A percentile compares a stretch with the other conserved stretches of the same genome.
Conservation (phyloP, 1,140 invertebrate genomes). For the Brachionus koreanus region DNA sequence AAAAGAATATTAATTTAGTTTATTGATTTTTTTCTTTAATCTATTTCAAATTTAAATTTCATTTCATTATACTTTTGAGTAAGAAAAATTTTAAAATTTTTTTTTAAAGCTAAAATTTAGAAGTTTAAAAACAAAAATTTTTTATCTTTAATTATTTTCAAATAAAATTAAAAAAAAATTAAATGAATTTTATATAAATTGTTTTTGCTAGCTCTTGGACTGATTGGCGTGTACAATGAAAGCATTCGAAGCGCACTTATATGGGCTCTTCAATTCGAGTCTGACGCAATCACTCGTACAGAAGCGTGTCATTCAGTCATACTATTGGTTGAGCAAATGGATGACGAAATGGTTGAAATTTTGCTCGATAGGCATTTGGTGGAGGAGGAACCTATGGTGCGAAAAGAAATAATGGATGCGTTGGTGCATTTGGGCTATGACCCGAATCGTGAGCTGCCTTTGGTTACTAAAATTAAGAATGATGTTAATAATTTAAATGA, state of each 20-base stretch:
- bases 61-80: no score
- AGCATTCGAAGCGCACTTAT: slow-evolving; percentile 51
- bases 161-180: neutral
- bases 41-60: no score
- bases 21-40: no score
- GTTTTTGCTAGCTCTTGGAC: slow-evolving; percentile 53
- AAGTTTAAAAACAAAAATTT: no score
- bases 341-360: slow-evolving; percentile 51
- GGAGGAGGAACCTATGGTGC: slow-evolving; percentile 46
- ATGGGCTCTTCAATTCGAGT: slow-evolving; percentile 57
- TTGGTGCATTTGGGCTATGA: slow-evolving; percentile 52
- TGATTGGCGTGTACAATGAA: slow-evolving; percentile 50
- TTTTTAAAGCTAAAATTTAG: no score
- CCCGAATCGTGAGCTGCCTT: slow-evolving; percentile 55
- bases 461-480: slow-evolving; percentile 56
- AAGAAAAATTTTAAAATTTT: no score
- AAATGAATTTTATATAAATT: neutral
- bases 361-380: slow-evolving; percentile 56
- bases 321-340: slow-evolving; percentile 48
- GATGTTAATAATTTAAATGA: slow-evolving; percentile 54
- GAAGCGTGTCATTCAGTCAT: slow-evolving; percentile 55
- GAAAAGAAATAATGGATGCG: slow-evolving; percentile 50
- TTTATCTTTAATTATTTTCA: no score
- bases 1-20: no score
- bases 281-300: slow-evolving; percentile 52